phyloP scores from a whole-genome alignment of 2,888 invertebrate genomes.

The Drosophila greeni region DNA sequence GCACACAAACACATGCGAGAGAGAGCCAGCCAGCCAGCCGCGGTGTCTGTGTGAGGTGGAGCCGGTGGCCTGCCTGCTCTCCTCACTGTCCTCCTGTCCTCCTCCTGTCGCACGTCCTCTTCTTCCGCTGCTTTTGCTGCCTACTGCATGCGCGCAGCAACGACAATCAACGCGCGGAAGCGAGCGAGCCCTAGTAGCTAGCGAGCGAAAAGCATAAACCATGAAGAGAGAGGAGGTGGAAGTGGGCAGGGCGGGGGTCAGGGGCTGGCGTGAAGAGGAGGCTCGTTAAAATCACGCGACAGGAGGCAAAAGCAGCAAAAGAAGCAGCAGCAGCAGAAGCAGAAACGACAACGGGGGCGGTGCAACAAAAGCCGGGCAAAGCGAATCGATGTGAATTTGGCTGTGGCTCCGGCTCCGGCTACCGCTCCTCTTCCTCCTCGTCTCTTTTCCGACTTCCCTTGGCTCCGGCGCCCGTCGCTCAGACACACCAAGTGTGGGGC shows the following conservation, averaged over 20 bases:
- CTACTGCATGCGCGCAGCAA: slow-evolving; percentile 52
- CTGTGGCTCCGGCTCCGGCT: slow-evolving; percentile 33
- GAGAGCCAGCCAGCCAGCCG: slow-evolving; percentile 34
- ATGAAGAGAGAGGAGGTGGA: slow-evolving; percentile 50
- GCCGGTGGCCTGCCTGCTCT: slow-evolving; percentile 41
- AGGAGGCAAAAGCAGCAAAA: slow-evolving; percentile 51
- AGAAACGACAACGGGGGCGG: slow-evolving; percentile 45
- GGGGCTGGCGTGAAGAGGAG: slow-evolving; percentile 35
- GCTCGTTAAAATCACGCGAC: slow-evolving; percentile 71
- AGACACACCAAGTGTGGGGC: slow-evolving; percentile 29
- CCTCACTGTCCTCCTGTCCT: slow-evolving; percentile 9
- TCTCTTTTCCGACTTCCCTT: slow-evolving; percentile 2
- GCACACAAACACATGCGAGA: slow-evolving; percentile 33
- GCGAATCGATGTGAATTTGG: slow-evolving; percentile 52
- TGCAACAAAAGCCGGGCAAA: slow-evolving; percentile 56
- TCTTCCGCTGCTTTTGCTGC: slow-evolving; percentile 21
- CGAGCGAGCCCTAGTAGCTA: slow-evolving; percentile 48
- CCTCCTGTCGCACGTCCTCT: slow-evolving; percentile 10
- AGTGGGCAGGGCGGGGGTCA: background rate
- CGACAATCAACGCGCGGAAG: slow-evolving; percentile 71
- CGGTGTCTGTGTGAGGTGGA: slow-evolving; percentile 51
- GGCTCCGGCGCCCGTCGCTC: slow-evolving; percentile 33
- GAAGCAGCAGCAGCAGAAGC: slow-evolving; percentile 19
- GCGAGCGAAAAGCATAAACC: slow-evolving; percentile 70
- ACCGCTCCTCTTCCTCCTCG: slow-evolving; percentile 19